Evolutionary conservation across 2,113 vertebrate species (phyloP).

Genomic region (Nibea albiflora): DNA sequence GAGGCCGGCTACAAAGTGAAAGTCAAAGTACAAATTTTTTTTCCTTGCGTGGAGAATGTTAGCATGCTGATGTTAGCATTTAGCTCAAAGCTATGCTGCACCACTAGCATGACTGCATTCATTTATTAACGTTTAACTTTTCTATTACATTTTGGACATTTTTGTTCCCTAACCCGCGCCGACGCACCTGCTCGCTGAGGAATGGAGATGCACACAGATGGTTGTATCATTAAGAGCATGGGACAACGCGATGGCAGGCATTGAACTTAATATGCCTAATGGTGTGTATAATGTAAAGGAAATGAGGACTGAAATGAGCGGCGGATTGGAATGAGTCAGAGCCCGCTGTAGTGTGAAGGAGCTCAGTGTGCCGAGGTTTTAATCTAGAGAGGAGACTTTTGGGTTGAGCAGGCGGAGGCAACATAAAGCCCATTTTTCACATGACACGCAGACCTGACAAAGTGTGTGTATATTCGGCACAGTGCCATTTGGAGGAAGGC

Average conservation of each 20-base stretch:
- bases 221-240: constrained; percentile 35
- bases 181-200: constrained; percentile 21
- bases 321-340: constrained; percentile 47
- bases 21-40: too few relatives aligned
- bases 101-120: neutral
- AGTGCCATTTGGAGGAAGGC: constrained; percentile 37
- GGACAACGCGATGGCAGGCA: constrained; percentile 23
- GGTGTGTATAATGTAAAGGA: constrained; percentile 64
- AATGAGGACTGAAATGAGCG: constrained; percentile 64
- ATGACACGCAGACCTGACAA: constrained; percentile 38
- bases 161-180: constrained; percentile 2
- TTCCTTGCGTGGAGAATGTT: too few relatives aligned
- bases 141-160: neutral
- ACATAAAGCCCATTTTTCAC: constrained; percentile 61
- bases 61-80: neutral
- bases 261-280: constrained; percentile 66
- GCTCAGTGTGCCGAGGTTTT: constrained; percentile 46
- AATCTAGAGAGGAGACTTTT: constrained; percentile 48
- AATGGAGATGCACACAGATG: constrained; percentile 34
- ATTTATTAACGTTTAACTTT: neutral
- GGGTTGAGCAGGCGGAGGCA: constrained; percentile 43
- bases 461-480: constrained; percentile 53
- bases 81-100: neutral
- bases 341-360: constrained; percentile 50
- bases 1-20: too few relatives aligned